These are phyloP conservation scores for Anguilla obscura DNA, from an alignment of 2,797 vertebrate species.

Conservation along the genomic window DNA sequence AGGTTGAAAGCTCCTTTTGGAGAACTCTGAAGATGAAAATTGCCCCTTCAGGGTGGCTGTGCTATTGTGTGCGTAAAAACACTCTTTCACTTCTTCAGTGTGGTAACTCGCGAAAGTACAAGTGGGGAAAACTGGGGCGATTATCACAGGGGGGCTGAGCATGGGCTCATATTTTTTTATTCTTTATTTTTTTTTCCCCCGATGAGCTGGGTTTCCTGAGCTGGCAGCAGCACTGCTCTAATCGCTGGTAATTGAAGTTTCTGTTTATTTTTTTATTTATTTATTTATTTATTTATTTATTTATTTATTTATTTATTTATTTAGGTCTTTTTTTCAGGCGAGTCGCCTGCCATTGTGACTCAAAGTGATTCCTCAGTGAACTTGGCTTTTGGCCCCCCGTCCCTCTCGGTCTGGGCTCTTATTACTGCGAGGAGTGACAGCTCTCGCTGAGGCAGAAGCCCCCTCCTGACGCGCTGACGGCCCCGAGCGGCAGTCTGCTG, in stretches of 20 bases:
- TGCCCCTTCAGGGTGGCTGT: neutral
- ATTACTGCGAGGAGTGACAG: slow-evolving; percentile 63
- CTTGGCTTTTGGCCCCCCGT: slow-evolving; percentile 67
- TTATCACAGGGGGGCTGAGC: neutral
- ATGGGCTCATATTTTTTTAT: neutral
- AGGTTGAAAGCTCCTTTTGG: neutral
- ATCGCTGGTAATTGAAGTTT: slow-evolving; percentile 69
- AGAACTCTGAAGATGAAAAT: neutral
- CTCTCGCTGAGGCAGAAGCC: slow-evolving; percentile 59
- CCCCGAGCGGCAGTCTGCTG: slow-evolving; percentile 56
- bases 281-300: too few relatives aligned
- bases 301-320: too few relatives aligned
- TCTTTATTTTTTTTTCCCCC: slow-evolving; percentile 49
- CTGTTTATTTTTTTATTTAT: neutral
- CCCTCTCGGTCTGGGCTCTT: slow-evolving; percentile 58
- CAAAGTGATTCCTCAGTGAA: slow-evolving; percentile 70
- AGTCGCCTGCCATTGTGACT: slow-evolving; percentile 61
- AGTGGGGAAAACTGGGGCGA: neutral
- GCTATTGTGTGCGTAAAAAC: neutral
- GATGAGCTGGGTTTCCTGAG: slow-evolving; percentile 53
- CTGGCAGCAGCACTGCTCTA: slow-evolving; percentile 67
- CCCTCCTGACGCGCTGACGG: slow-evolving; percentile 68
- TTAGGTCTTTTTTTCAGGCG: slow-evolving; percentile 51
- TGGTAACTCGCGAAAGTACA: neutral
- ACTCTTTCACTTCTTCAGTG: neutral